Conservation (phyloP, 2,888 invertebrate genomes). For the Lucinisca nassula region DNA sequence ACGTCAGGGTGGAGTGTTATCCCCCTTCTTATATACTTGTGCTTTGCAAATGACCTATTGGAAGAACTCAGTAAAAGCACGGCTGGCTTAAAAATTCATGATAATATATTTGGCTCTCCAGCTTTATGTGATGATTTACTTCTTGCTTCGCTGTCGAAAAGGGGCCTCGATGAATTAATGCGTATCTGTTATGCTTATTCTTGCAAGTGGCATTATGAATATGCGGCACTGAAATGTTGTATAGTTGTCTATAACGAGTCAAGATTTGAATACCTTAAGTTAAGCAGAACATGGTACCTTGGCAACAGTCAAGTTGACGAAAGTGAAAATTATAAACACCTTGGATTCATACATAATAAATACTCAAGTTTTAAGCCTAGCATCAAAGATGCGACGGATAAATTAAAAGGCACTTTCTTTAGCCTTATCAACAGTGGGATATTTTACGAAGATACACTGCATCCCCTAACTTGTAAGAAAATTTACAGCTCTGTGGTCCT, state of each 20-base stretch:
- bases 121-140: constrained; percentile 42
- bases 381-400: constrained; percentile 16
- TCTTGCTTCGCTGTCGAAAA: neutral
- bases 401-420: neutral
- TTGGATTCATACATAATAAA: constrained; percentile 6
- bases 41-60: neutral
- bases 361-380: neutral
- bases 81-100: neutral
- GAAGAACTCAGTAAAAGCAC: neutral
- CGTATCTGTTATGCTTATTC: constrained; percentile 25
- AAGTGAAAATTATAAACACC: neutral
- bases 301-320: neutral
- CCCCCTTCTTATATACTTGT: neutral
- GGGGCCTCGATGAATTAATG: constrained; percentile 6
- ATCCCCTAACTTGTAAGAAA: constrained; percentile 22
- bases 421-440: constrained; percentile 14
- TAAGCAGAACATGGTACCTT: neutral
- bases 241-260: constrained; percentile 22
- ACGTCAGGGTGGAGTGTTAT: neutral
- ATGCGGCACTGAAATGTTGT: constrained; percentile 21
- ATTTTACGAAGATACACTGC: neutral
- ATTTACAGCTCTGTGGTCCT: constrained; percentile 24
- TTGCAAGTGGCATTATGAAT: constrained; percentile 30
- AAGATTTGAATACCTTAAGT: neutral
- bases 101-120: neutral